These are phyloP conservation scores for Chelonus insularis DNA, from an alignment of 1,140 invertebrate species.

Conservation along the genomic window DNA sequence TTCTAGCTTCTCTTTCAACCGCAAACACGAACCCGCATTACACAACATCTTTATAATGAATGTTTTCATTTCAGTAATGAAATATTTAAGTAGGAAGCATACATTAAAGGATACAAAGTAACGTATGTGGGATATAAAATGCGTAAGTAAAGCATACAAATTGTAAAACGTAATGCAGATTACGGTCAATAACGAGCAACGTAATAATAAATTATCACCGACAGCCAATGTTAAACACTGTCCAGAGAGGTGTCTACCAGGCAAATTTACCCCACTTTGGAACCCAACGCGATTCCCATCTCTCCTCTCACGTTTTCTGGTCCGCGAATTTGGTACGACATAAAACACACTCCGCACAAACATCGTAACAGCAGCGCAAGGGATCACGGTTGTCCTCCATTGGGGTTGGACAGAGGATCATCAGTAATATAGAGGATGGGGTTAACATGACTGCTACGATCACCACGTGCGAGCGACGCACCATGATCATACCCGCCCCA, in stretches of 20 bases:
- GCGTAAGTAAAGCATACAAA: constrained; percentile 33
- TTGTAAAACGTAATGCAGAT: constrained; percentile 51
- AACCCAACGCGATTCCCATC: constrained; percentile 4
- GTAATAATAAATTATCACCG: constrained; percentile 54
- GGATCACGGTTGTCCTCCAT: constrained; percentile 17
- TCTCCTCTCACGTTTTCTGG: not conserved
- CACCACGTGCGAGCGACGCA: constrained; percentile 15
- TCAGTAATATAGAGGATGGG: not conserved
- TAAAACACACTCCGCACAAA: constrained; percentile 34
- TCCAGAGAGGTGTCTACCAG: constrained; percentile 21
- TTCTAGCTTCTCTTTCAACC: too few relatives aligned
- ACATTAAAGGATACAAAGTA: too few relatives aligned
- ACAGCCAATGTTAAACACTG: constrained; percentile 44
- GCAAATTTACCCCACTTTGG: constrained; percentile 31
- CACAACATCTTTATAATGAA: too few relatives aligned
- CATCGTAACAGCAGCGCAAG: constrained; percentile 29
- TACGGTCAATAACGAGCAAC: constrained; percentile 38
- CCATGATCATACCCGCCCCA: constrained; percentile 1
- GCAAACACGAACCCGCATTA: too few relatives aligned
- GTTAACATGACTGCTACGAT: constrained; percentile 13
- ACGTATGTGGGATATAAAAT: constrained; percentile 16
- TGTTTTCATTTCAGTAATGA: too few relatives aligned
- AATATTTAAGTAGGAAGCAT: too few relatives aligned
- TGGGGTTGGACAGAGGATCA: not conserved
- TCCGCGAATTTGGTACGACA: constrained; percentile 20